phyloP scores from a whole-genome alignment of 2,797 vertebrate genomes.

The Parambassis ranga region DNA sequence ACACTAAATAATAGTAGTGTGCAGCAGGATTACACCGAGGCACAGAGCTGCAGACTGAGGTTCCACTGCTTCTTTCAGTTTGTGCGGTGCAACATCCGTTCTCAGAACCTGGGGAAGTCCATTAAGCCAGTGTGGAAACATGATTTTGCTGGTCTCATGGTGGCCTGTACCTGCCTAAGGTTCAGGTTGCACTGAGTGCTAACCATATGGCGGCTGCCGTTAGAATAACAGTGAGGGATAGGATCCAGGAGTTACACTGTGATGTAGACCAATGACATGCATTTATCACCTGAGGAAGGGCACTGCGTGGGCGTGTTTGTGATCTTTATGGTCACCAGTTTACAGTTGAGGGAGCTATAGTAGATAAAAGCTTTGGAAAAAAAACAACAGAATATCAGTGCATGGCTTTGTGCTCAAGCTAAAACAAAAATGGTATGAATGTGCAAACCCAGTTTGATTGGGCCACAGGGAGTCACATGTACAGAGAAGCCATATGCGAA shows the following conservation, averaged over 20 bases:
- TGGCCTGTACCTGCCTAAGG: conserved; percentile 49
- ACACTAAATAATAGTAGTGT: conserved; percentile 45
- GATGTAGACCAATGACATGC: conserved; percentile 74
- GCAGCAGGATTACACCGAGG: conserved; percentile 21
- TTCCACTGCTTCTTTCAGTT: conserved; percentile 25
- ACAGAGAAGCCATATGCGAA: conserved; percentile 49
- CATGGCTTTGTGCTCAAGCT: conserved; percentile 14
- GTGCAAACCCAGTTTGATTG: conserved; percentile 36
- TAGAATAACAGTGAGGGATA: conserved; percentile 70
- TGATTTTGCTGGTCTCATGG: conserved; percentile 58
- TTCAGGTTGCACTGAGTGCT: conserved; percentile 72
- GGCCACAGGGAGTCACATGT: conserved; percentile 44
- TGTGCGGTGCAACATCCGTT: conserved; percentile 18
- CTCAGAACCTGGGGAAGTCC: conserved; percentile 54
- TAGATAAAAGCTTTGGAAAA: conserved; percentile 2
- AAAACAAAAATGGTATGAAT: conserved; percentile 29
- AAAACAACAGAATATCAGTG: not conserved
- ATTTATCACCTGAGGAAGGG: conserved; percentile 70
- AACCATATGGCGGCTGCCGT: conserved; percentile 74
- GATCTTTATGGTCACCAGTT: conserved; percentile 49
- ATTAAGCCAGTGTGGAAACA: conserved; percentile 67
- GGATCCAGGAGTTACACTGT: conserved; percentile 53
- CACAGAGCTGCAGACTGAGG: conserved; percentile 22
- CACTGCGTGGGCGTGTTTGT: conserved; percentile 42
- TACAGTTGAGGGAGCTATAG: conserved; percentile 18